These are phyloP conservation scores for Trichopoda pennipes DNA, from an alignment of 2,888 invertebrate species.

Conservation along the genomic window DNA sequence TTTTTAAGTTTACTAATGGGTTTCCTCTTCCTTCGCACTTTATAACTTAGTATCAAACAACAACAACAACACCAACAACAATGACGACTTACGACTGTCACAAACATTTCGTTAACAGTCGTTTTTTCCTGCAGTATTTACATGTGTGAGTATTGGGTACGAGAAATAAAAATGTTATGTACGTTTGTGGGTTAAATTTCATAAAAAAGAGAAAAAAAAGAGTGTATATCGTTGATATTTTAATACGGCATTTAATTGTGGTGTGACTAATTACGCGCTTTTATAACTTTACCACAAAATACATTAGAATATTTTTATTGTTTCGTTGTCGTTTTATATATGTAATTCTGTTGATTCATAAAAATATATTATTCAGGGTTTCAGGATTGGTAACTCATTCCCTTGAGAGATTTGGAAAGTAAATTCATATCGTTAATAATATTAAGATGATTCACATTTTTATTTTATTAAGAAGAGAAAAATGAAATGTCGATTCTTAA, in stretches of 20 bases:
- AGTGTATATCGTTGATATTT: constrained; percentile 33
- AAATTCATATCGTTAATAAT: no score
- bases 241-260: constrained; percentile 10
- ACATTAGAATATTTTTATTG: no score
- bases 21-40: constrained; percentile 34
- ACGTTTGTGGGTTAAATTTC: constrained; percentile 58
- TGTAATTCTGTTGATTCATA: no score
- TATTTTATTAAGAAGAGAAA: no score
- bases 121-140: constrained; percentile 3
- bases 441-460: no score
- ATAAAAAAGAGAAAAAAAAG: constrained; percentile 22
- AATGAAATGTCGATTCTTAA: no score
- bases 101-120: constrained; percentile 35
- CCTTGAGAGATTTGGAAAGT: no score
- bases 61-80: constrained; percentile 8
- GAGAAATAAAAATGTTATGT: constrained; percentile 22
- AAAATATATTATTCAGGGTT: no score
- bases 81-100: constrained; percentile 1
- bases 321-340: no score
- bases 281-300: background rate
- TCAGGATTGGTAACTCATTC: no score
- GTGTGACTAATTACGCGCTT: constrained; percentile 21
- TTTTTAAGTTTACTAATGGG: constrained; percentile 17
- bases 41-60: background rate
- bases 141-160: background rate